These are phyloP conservation scores for Dicrostonyx torquatus DNA, from an alignment of 2,797 vertebrate species.

Conservation along the genomic window DNA sequence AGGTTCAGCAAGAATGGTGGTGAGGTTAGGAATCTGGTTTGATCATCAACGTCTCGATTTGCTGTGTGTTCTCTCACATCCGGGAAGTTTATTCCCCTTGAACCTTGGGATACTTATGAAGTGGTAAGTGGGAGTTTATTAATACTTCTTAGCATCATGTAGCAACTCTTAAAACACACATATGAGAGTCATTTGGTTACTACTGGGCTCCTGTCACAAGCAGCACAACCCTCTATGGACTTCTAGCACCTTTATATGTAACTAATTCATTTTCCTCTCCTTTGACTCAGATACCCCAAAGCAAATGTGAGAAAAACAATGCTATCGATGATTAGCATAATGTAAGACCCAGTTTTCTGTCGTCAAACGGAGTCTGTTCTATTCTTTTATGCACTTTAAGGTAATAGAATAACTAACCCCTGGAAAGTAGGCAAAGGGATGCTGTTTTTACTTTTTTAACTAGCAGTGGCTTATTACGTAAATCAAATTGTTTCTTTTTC, in stretches of 20 bases:
- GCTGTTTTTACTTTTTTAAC: conserved; percentile 63
- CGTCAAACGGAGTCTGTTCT: conserved; percentile 35
- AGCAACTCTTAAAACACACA: conserved; percentile 2
- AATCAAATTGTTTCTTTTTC: conserved; percentile 54
- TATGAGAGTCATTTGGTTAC: conserved; percentile 10
- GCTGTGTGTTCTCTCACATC: not conserved
- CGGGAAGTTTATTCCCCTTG: not conserved
- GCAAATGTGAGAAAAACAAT: not conserved
- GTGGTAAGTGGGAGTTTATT: not conserved
- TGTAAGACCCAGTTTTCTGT: not conserved
- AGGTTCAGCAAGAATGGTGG: not conserved
- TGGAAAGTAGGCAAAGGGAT: conserved; percentile 21
- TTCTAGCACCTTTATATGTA: not conserved
- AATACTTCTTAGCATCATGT: not conserved
- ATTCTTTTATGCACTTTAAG: conserved; percentile 32
- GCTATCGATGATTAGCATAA: conserved; percentile 5
- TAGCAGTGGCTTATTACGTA: conserved; percentile 41
- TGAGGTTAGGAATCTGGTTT: not conserved
- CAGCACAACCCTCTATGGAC: not conserved
- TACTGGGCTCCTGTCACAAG: not conserved
- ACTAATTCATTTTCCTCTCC: conserved; percentile 24
- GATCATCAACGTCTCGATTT: not conserved
- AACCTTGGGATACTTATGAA: conserved; percentile 26
- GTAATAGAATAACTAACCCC: conserved; percentile 40
- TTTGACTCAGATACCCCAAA: conserved; percentile 12